Percentiles rank a stretch among this genome's conserved stretches.
phyloP scores from a whole-genome alignment of 2,113 vertebrate species.

The Nestor notabilis region DNA sequence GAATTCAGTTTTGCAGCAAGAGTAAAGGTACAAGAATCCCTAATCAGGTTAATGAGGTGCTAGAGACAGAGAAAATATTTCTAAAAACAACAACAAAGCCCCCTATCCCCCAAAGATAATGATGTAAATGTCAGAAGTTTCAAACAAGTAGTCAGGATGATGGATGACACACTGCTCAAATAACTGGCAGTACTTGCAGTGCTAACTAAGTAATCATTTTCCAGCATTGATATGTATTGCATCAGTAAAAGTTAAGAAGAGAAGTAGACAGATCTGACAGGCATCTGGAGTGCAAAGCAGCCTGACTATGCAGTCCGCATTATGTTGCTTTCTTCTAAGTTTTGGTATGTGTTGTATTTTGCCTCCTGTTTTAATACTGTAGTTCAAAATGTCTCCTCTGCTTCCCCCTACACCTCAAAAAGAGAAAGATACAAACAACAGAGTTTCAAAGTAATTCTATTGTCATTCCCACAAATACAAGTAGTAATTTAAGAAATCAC shows the following conservation, averaged over 20 bases:
- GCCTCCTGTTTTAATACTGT: neutral
- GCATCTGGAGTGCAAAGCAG: neutral
- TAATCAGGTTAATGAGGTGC: slow-evolving; percentile 10
- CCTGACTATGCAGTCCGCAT: neutral
- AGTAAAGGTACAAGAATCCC: neutral
- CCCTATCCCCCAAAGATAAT: neutral
- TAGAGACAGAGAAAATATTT: neutral
- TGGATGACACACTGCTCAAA: neutral
- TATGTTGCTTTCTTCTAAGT: neutral
- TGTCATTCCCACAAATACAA: neutral
- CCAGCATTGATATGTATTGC: neutral
- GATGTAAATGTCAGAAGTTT: neutral
- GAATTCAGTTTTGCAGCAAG: neutral
- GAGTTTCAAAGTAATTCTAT: neutral
- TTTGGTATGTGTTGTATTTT: neutral
- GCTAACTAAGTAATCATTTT: neutral
- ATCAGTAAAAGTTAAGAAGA: neutral
- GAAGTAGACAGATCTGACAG: neutral
- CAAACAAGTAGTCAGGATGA: neutral
- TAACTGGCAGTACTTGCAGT: neutral
- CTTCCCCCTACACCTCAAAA: neutral
- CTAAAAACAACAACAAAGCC: neutral
- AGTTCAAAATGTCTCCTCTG: neutral
- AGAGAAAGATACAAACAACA: neutral
- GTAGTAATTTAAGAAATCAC: neutral